phyloP scores from a whole-genome alignment of 2,797 vertebrate species.

The Synanceia verrucosa region DNA sequence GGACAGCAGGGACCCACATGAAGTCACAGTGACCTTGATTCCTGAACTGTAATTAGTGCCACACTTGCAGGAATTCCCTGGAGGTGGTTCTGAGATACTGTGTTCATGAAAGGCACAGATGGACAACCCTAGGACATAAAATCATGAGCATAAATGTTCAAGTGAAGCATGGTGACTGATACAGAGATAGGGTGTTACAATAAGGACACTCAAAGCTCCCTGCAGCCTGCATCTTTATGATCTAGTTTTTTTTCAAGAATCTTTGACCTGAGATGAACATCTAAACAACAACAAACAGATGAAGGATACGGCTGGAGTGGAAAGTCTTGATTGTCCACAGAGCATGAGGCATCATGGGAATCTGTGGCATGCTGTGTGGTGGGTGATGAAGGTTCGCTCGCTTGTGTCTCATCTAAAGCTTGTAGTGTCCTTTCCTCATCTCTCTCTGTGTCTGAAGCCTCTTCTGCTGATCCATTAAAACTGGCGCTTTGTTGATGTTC shows the following conservation, averaged over 20 bases:
- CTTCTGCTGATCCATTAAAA: slow-evolving; percentile 37
- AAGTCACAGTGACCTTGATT: too few relatives aligned
- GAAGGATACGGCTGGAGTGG: slow-evolving; percentile 78
- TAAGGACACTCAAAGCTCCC: neutral
- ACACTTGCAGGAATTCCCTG: too few relatives aligned
- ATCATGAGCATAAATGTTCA: too few relatives aligned
- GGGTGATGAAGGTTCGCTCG: slow-evolving; percentile 8
- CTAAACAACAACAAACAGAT: neutral
- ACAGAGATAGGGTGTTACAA: neutral
- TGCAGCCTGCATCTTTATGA: neutral
- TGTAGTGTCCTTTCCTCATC: slow-evolving; percentile 17
- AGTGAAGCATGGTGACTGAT: too few relatives aligned
- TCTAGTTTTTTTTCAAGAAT: neutral
- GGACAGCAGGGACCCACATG: too few relatives aligned
- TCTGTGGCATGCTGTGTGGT: neutral
- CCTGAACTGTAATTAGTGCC: too few relatives aligned
- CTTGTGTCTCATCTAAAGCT: neutral
- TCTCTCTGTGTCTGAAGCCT: slow-evolving; percentile 37
- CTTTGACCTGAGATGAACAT: neutral
- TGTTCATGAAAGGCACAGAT: too few relatives aligned
- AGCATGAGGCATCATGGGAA: slow-evolving; percentile 6
- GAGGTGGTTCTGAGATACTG: too few relatives aligned
- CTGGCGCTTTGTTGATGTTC: slow-evolving; percentile 19
- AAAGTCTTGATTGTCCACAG: slow-evolving; percentile 11
- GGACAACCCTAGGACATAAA: too few relatives aligned